These are phyloP conservation scores for Apeira syringaria DNA, from an alignment of 2,888 invertebrate genomes.

Conservation along the genomic window DNA sequence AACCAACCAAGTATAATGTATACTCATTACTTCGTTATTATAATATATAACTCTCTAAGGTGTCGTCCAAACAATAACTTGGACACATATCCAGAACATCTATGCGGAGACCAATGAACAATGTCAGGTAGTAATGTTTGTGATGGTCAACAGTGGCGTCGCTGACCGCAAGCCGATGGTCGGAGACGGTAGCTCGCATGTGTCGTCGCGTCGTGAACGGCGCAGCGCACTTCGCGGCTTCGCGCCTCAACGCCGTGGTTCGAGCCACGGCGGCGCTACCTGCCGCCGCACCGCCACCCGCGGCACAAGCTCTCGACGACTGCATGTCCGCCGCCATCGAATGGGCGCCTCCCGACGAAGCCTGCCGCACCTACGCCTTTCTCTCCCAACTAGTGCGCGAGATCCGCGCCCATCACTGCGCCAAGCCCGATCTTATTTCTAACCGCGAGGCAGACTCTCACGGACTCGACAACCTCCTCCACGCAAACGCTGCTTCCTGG, in stretches of 20 bases:
- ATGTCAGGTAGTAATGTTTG: too few species aligned
- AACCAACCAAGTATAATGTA: too few species aligned
- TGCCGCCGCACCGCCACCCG: slow-evolving; percentile 42
- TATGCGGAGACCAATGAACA: too few species aligned
- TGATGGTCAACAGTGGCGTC: slow-evolving; percentile 73
- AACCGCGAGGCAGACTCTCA: slow-evolving; percentile 28
- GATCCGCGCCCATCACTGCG: slow-evolving; percentile 38
- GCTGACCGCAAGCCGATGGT: slow-evolving; percentile 92
- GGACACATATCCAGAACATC: too few species aligned
- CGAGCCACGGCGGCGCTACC: slow-evolving; percentile 83
- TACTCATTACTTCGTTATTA: too few species aligned
- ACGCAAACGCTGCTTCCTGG: slow-evolving; percentile 49
- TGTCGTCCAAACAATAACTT: too few species aligned
- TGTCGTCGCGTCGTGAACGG: slow-evolving; percentile 92
- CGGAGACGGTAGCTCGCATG: slow-evolving; percentile 90
- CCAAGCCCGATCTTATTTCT: slow-evolving; percentile 50
- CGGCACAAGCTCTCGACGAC: slow-evolving; percentile 85
- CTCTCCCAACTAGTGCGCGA: slow-evolving; percentile 49
- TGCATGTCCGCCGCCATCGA: slow-evolving; percentile 91
- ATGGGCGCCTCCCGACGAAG: slow-evolving; percentile 90
- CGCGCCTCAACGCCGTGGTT: slow-evolving; percentile 90
- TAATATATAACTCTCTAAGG: too few species aligned
- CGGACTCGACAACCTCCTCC: slow-evolving; percentile 39
- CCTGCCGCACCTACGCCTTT: slow-evolving; percentile 90
- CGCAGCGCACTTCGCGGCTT: slow-evolving; percentile 90